Evolutionary conservation across 2,797 vertebrate genomes (phyloP), one percentile per base, ranked within the genome.

Genomic region (Protonibea diacanthus): DNA sequence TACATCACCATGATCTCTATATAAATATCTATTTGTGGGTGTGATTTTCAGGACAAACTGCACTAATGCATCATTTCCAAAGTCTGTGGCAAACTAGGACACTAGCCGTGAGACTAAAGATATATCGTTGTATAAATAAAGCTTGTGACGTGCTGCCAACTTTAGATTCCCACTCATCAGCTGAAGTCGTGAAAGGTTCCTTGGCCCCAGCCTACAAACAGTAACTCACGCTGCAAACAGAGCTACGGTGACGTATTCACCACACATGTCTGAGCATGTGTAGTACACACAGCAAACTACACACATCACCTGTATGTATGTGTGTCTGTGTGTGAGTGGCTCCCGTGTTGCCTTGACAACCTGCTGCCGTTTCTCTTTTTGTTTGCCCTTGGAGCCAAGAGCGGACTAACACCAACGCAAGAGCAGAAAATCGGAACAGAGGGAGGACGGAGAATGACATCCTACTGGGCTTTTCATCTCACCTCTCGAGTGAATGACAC

Each of bases 261-360:
- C 51, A 27, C 80, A 76, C 76, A 73, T 20, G 63, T 76, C 78
- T 83, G 44, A 74, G 77, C 76, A 42, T 44, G 42, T 59, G 71
- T 61, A 38, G 64, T 29, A 53, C 58, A 23, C 74, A 60, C 68
- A 20, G 21, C 52, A 40, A 74, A 73, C 59, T 25, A 49, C 68
- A 80, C 73, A 76, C 71, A 81, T 81, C 82, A 91, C 89, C 89
- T 91, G 79, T 47, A 42, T 65, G 44, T 49, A 3, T 72, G 52
- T 38, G 21, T 63, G 75, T 66, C 56, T 71, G 71, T 57, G 63
- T 53, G 52, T 76, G 59, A 60, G 68, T 58, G 74, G 82, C 70
- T 82, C 64, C 73, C 3, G 57, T 70, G 92, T 93, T 94, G 83
- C 92, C 93, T 88, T 92, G 92, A 88, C 93, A 93, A 94, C 93